phyloP scores from a whole-genome alignment of 2,888 invertebrate species.

The Pristionchus mayeri region DNA sequence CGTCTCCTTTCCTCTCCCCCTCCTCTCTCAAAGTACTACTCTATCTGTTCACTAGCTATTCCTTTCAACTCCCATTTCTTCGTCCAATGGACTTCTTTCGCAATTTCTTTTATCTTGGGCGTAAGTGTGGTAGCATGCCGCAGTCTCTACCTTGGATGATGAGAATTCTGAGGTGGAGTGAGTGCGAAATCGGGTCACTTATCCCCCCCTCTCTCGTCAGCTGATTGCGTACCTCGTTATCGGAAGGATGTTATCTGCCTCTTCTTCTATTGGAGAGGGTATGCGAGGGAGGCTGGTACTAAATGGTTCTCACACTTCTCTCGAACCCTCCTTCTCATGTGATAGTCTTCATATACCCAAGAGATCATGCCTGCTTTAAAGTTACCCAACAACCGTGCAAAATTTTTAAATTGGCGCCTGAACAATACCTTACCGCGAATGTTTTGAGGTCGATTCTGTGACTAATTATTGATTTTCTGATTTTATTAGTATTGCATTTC shows the following conservation, averaged over 20 bases:
- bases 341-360: too few relatives aligned
- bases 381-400: too few relatives aligned
- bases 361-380: too few relatives aligned
- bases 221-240: constrained; percentile 21
- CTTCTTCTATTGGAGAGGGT: neutral
- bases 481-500: too few relatives aligned
- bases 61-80: neutral
- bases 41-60: constrained; percentile 33
- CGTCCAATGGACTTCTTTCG: constrained; percentile 29
- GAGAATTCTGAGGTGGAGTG: neutral
- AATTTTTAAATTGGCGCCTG: too few relatives aligned
- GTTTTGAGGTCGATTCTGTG: too few relatives aligned
- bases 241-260: constrained; percentile 21
- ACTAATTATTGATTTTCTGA: too few relatives aligned
- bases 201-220: constrained; percentile 18
- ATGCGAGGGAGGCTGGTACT: constrained; percentile 20
- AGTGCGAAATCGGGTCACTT: neutral
- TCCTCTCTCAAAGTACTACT: constrained; percentile 43
- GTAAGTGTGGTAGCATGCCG: neutral
- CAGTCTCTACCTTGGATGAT: neutral
- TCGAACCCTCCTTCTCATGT: neutral
- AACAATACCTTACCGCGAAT: too few relatives aligned
- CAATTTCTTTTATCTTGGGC: too few relatives aligned
- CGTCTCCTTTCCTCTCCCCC: constrained; percentile 34
- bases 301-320: neutral